phyloP scores from a whole-genome alignment of 2,888 invertebrate species.

The Clepsis dumicolana region DNA sequence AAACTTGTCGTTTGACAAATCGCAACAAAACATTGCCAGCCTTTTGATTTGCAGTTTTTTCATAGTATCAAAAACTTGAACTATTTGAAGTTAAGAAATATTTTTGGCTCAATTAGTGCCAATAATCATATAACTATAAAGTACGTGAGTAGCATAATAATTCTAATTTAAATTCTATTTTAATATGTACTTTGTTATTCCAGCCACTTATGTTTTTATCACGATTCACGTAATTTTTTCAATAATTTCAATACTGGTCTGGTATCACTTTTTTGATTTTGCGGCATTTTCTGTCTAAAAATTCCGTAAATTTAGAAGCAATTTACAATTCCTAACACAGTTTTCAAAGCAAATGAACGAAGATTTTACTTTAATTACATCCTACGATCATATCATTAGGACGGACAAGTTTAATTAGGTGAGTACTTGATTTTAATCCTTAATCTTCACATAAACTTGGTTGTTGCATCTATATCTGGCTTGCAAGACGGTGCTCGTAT shows the following conservation, averaged over 20 bases:
- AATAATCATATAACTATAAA: too few relatives aligned
- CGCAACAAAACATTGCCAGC: not conserved
- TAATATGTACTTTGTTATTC: not conserved
- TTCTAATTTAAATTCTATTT: not conserved
- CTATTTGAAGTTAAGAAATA: too few relatives aligned
- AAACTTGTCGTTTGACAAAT: not conserved
- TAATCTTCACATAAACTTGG: conserved; percentile 8
- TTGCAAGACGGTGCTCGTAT: conserved; percentile 11
- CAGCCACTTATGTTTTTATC: not conserved
- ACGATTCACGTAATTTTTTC: not conserved
- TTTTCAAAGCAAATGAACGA: not conserved
- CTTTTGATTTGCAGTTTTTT: not conserved
- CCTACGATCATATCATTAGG: not conserved
- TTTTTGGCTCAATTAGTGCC: too few relatives aligned
- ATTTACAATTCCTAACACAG: not conserved
- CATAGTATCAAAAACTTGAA: too few relatives aligned
- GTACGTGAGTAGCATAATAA: not conserved
- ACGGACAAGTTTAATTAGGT: conserved; percentile 22
- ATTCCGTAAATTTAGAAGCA: conserved; percentile 1
- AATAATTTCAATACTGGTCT: too few relatives aligned
- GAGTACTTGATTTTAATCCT: conserved; percentile 31
- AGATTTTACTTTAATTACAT: conserved; percentile 11
- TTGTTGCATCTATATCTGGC: conserved; percentile 10
- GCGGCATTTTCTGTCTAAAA: conserved; percentile 27
- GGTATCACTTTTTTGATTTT: conserved; percentile 30